Conservation (phyloP, 2,113 vertebrate genomes). For the Sinocyclocheilus anshuiensis region DNA sequence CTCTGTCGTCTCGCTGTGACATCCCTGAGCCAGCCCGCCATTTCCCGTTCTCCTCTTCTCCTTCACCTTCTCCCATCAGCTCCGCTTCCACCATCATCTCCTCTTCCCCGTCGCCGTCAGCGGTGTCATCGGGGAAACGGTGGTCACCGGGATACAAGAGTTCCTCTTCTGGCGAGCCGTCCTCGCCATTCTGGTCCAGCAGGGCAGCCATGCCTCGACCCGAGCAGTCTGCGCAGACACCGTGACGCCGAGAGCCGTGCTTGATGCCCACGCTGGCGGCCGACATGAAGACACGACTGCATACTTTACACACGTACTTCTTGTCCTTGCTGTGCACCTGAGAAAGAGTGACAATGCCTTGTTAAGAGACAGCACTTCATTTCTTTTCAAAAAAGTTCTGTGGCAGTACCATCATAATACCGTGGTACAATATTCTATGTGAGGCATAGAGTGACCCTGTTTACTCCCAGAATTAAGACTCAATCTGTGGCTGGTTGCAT, state of each 20-base stretch:
- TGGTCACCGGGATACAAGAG: slow-evolving; percentile 84
- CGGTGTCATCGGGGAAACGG: slow-evolving; percentile 86
- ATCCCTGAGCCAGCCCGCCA: slow-evolving; percentile 82
- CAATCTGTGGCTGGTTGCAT: background rate
- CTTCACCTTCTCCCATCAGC: slow-evolving; percentile 82
- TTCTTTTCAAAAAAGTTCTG: background rate
- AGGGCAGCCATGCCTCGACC: slow-evolving; percentile 81
- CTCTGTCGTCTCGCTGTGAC: slow-evolving; percentile 78
- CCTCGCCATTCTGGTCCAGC: slow-evolving; percentile 81
- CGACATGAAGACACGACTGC: slow-evolving; percentile 95
- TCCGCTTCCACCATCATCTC: slow-evolving; percentile 80
- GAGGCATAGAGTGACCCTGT: background rate
- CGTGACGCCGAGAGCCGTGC: slow-evolving; percentile 94
- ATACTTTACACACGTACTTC: slow-evolving; percentile 98
- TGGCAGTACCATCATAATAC: background rate
- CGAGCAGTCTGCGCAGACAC: slow-evolving; percentile 90
- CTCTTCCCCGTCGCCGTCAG: slow-evolving; percentile 72
- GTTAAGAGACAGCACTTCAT: background rate
- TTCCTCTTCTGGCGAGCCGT: slow-evolving; percentile 86
- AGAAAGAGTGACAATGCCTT: background rate
- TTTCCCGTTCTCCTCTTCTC: slow-evolving; percentile 84
- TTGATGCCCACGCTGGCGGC: slow-evolving; percentile 97
- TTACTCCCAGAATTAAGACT: background rate
- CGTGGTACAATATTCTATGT: background rate
- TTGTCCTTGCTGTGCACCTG: slow-evolving; percentile 99